Evolutionary conservation across 2,888 invertebrate genomes (phyloP).

Genomic region (Pyrrhia umbra): DNA sequence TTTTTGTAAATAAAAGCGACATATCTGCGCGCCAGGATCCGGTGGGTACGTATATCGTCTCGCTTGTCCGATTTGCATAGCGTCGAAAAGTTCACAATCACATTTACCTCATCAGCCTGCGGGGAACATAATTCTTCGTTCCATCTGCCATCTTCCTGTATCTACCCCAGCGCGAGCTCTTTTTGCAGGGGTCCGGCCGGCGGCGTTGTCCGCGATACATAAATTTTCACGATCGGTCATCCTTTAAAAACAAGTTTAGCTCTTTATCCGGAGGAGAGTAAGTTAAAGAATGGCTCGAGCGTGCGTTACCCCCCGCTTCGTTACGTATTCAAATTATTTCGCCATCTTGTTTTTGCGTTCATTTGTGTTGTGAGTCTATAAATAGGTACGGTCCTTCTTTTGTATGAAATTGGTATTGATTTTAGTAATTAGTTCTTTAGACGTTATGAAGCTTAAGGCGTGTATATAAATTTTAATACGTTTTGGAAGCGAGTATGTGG

Average conservation of each 20-base stretch:
- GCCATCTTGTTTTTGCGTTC: constrained; percentile 86
- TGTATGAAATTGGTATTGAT: constrained; percentile 72
- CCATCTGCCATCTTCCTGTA: constrained; percentile 89
- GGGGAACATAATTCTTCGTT: constrained; percentile 89
- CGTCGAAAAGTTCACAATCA: constrained; percentile 89
- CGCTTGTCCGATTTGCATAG: constrained; percentile 88
- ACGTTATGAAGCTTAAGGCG: constrained; percentile 31
- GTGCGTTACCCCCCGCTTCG: constrained; percentile 87
- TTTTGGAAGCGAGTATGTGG: constrained; percentile 62
- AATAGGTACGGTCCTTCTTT: constrained; percentile 74
- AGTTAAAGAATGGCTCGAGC: constrained; percentile 87
- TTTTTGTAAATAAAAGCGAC: constrained; percentile 77
- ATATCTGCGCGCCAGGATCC: constrained; percentile 77
- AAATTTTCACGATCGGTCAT: constrained; percentile 90
- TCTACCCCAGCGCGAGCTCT: constrained; percentile 84
- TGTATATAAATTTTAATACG: constrained; percentile 41
- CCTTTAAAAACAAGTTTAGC: constrained; percentile 90
- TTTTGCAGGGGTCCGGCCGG: constrained; percentile 85
- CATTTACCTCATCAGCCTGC: constrained; percentile 89
- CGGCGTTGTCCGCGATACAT: constrained; percentile 89
- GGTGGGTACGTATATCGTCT: constrained; percentile 78
- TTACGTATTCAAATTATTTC: constrained; percentile 90
- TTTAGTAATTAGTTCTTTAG: constrained; percentile 77
- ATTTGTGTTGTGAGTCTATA: constrained; percentile 79
- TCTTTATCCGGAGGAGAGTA: constrained; percentile 87